Conservation (phyloP, 2,888 invertebrate genomes). For the Lithophane semibrunnea region DNA sequence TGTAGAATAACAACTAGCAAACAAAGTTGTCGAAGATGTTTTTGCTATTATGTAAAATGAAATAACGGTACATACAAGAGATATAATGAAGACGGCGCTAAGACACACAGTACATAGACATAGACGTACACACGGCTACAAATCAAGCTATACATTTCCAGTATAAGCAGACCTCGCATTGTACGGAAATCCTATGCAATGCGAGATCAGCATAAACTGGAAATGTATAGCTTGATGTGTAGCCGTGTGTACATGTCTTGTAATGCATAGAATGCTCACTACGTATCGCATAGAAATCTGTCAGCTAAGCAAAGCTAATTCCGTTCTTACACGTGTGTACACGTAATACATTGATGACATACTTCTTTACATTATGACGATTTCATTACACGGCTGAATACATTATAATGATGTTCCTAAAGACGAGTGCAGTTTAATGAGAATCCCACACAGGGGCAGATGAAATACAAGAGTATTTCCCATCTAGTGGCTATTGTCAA, state of each 20-base stretch:
- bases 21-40: slow-evolving; percentile 22
- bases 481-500: neutral
- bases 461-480: slow-evolving; percentile 3
- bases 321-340: slow-evolving; percentile 36
- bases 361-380: slow-evolving; percentile 14
- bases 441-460: neutral
- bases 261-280: neutral
- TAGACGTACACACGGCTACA: neutral
- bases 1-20: slow-evolving; percentile 44
- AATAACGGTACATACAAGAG: slow-evolving; percentile 11
- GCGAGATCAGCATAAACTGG: no score
- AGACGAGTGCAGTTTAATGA: neutral
- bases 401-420: neutral
- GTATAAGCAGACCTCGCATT: no score
- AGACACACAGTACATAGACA: slow-evolving; percentile 4
- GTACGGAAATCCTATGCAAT: no score
- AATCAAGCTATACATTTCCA: no score
- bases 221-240: no score
- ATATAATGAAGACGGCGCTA: slow-evolving; percentile 21
- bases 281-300: slow-evolving; percentile 18
- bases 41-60: slow-evolving; percentile 31
- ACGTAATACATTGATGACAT: slow-evolving; percentile 23
- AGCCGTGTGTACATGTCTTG: no score
- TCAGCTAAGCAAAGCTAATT: slow-evolving; percentile 31
- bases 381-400: neutral